phyloP scores from a whole-genome alignment of 2,888 invertebrate species.

The Aphidoletes aphidimyza region DNA sequence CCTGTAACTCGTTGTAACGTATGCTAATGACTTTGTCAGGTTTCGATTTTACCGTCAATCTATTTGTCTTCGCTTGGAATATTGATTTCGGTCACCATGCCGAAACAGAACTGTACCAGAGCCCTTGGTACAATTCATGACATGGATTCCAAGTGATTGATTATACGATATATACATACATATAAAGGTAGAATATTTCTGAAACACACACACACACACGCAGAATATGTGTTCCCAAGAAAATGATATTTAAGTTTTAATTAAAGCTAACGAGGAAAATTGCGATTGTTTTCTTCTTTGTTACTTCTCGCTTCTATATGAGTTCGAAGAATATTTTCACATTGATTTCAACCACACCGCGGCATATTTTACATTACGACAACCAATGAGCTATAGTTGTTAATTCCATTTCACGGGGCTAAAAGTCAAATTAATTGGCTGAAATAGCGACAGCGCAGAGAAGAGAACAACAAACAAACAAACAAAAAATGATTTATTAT shows the following conservation, averaged over 20 bases:
- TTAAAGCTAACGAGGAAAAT: conserved; percentile 22
- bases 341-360: no score
- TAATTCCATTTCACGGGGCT: no score
- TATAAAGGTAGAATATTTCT: no score
- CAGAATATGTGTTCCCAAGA: neutral
- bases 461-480: no score
- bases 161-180: neutral
- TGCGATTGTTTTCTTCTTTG: neutral
- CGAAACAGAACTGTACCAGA: neutral
- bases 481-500: no score
- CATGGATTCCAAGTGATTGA: conserved; percentile 17
- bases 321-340: no score
- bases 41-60: conserved; percentile 24
- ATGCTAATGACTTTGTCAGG: conserved; percentile 35
- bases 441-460: no score
- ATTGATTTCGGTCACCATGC: neutral
- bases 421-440: no score
- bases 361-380: no score
- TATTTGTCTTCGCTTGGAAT: neutral
- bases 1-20: neutral
- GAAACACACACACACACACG: neutral
- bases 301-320: no score
- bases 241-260: neutral
- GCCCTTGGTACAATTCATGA: neutral
- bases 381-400: no score